A percentile compares a stretch with the other conserved stretches of the same genome.
Evolutionary conservation across 2,797 vertebrate species (phyloP).

Genomic region (Garrulus glandarius): DNA sequence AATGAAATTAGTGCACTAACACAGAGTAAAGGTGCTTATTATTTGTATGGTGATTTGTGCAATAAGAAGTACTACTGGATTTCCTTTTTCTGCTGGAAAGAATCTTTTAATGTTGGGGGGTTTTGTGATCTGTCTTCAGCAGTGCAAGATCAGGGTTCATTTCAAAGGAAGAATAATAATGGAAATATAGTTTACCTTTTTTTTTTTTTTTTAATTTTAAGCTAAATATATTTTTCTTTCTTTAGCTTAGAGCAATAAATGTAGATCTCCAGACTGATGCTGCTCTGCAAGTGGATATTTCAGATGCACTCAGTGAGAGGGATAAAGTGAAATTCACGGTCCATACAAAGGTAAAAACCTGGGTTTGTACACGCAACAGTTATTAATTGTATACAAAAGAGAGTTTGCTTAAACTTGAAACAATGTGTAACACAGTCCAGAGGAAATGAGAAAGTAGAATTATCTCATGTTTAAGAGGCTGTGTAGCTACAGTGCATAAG

Average conservation of each 20-base stretch:
- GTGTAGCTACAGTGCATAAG: not conserved
- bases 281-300: conserved; percentile 97
- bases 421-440: not conserved
- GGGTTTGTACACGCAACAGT: not conserved
- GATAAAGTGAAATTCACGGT: conserved; percentile 99
- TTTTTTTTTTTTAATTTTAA: not conserved
- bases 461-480: not conserved
- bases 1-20: not conserved
- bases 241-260: conserved; percentile 91
- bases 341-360: conserved; percentile 91
- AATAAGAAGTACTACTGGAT: not conserved
- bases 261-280: conserved; percentile 97
- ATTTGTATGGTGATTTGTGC: not conserved
- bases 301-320: conserved; percentile 94
- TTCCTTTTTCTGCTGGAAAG: not conserved
- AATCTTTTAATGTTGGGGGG: not conserved
- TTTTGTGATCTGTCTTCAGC: not conserved
- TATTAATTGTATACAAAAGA: not conserved
- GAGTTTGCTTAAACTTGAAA: not conserved
- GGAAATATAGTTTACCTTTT: not conserved
- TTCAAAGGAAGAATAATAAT: not conserved
- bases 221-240: conserved; percentile 36
- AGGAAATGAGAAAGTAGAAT: not conserved
- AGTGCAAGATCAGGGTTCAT: not conserved
- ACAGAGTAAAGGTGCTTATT: not conserved